phyloP scores from a whole-genome alignment of 2,888 invertebrate genomes.

The Romanomermis culicivorax region DNA sequence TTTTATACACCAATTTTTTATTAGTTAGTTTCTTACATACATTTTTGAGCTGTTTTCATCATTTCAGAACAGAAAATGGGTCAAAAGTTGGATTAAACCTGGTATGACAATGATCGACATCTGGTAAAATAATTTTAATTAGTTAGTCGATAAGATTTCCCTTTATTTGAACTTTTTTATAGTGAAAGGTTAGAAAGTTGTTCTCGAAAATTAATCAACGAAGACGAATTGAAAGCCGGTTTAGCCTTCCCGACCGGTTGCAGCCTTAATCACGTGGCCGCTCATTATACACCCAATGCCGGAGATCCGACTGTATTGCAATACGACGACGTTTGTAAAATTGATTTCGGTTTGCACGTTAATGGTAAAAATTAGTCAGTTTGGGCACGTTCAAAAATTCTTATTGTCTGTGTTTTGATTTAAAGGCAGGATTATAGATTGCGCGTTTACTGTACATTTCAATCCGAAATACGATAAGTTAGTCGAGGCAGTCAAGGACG shows the following conservation, averaged over 20 bases:
- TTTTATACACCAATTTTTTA: neutral
- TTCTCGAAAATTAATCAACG: slow-evolving; percentile 69
- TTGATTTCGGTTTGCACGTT: slow-evolving; percentile 93
- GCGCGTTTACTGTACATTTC: slow-evolving; percentile 90
- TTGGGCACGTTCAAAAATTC: neutral
- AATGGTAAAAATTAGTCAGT: no score
- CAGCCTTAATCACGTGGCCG: slow-evolving; percentile 94
- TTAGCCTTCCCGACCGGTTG: slow-evolving; percentile 80
- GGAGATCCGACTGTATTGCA: slow-evolving; percentile 82
- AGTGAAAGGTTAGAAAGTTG: slow-evolving; percentile 74
- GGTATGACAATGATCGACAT: slow-evolving; percentile 99
- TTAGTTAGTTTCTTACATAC: no score
- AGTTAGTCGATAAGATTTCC: neutral
- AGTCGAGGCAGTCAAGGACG: slow-evolving; percentile 82
- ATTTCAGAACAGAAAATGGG: slow-evolving; percentile 59
- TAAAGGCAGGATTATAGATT: slow-evolving; percentile 74
- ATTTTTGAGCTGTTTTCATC: no score
- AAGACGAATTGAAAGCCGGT: slow-evolving; percentile 77
- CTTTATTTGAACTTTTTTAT: no score
- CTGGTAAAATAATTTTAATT: slow-evolving; percentile 38
- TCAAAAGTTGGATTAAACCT: slow-evolving; percentile 79
- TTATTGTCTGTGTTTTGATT: no score
- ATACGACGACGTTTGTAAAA: slow-evolving; percentile 92
- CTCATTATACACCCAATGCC: slow-evolving; percentile 97
- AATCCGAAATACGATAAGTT: slow-evolving; percentile 85